phyloP scores from a whole-genome alignment of 2,797 vertebrate species.

The Lepus oiostolus region DNA sequence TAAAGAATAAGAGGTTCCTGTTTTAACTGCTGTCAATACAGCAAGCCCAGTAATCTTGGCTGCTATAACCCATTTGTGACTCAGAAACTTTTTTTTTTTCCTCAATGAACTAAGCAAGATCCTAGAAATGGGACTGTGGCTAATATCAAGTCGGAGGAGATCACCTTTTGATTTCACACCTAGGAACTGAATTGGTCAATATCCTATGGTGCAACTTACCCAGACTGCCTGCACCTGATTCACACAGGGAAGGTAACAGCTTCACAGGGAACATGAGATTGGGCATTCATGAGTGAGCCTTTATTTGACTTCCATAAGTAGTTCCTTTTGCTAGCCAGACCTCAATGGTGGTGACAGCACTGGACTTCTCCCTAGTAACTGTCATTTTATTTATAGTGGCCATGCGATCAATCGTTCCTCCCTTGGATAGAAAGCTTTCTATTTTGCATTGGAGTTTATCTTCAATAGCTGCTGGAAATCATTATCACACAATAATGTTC shows the following conservation, averaged over 20 bases:
- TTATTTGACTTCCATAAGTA: not conserved
- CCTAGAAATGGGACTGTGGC: not conserved
- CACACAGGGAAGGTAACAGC: not conserved
- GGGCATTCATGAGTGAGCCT: not conserved
- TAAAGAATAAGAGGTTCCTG: not conserved
- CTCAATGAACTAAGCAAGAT: not conserved
- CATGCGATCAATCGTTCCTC: slow-evolving; percentile 68
- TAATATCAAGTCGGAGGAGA: not conserved
- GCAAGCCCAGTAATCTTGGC: not conserved
- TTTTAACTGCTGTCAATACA: slow-evolving; percentile 43
- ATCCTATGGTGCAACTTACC: not conserved
- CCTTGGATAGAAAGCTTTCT: slow-evolving; percentile 74
- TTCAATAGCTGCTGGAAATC: slow-evolving; percentile 80
- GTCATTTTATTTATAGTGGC: slow-evolving; percentile 71
- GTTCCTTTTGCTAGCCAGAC: not conserved
- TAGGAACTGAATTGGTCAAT: not conserved
- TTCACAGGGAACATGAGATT: not conserved
- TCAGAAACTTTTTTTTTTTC: slow-evolving; percentile 3
- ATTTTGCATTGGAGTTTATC: slow-evolving; percentile 77
- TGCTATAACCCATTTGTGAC: not conserved
- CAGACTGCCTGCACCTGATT: not conserved
- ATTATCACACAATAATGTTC: slow-evolving; percentile 73
- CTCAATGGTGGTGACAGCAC: not conserved
- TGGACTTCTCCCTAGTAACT: slow-evolving; percentile 16
- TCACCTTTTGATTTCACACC: not conserved